These are phyloP conservation scores for Tragelaphus imberbis DNA, from an alignment of 2,113 vertebrate genomes.

Conservation along the genomic window DNA sequence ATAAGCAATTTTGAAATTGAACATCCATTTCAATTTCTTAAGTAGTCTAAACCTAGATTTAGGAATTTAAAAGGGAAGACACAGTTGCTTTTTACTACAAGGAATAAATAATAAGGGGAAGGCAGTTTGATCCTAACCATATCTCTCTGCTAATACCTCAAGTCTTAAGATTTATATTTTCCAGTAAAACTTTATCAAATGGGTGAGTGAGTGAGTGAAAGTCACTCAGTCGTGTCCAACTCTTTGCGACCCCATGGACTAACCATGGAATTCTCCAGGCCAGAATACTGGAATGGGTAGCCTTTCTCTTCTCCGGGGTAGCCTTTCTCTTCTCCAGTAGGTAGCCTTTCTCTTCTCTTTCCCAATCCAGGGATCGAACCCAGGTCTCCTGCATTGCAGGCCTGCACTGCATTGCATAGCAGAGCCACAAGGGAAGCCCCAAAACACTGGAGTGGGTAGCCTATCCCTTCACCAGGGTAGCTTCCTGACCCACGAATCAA, in stretches of 20 bases:
- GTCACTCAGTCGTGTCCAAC: neutral
- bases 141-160: neutral
- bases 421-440: neutral
- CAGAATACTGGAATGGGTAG: neutral
- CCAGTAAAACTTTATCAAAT: conserved; percentile 28
- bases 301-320: neutral
- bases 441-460: neutral
- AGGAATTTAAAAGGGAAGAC: conserved; percentile 19
- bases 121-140: neutral
- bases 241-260: neutral
- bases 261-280: neutral
- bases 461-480: neutral
- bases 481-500: neutral
- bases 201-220: neutral
- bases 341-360: neutral
- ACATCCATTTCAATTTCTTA: conserved; percentile 40
- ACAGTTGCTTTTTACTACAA: neutral
- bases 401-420: too few relatives aligned
- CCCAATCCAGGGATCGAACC: neutral
- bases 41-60: conserved; percentile 33
- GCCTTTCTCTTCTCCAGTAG: neutral
- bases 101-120: conserved; percentile 34
- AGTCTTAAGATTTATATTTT: conserved; percentile 38
- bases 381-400: neutral
- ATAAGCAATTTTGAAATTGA: conserved; percentile 45